These are phyloP conservation scores for Falco cherrug DNA, from an alignment of 2,797 vertebrate species.

Conservation along the genomic window DNA sequence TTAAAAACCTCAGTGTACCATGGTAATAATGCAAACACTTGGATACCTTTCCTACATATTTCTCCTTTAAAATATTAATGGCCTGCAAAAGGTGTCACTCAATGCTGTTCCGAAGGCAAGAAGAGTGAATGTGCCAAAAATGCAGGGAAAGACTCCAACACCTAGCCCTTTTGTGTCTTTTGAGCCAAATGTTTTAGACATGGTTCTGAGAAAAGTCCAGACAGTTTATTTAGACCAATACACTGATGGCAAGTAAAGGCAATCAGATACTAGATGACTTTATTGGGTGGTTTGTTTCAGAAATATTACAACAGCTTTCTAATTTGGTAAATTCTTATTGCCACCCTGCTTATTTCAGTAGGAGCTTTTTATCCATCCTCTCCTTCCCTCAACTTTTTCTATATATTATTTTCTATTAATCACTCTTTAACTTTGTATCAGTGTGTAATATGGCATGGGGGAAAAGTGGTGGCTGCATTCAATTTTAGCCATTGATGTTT, in stretches of 20 bases:
- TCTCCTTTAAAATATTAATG: background rate
- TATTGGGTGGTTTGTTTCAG: background rate
- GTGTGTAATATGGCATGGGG: background rate
- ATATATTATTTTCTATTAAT: background rate
- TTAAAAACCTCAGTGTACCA: rapidly evolving
- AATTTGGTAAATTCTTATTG: background rate
- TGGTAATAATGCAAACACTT: background rate
- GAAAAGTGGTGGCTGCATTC: background rate
- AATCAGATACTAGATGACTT: background rate
- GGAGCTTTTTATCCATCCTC: background rate
- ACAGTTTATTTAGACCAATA: background rate
- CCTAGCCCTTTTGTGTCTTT: background rate
- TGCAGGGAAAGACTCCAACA: background rate
- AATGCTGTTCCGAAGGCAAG: background rate
- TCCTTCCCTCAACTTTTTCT: background rate
- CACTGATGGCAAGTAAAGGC: background rate
- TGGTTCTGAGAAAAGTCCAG: background rate
- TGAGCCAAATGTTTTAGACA: background rate
- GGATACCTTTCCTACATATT: background rate
- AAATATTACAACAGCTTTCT: slow-evolving; percentile 1
- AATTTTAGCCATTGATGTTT: background rate
- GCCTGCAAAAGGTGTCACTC: background rate
- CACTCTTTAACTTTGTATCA: background rate
- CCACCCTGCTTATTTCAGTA: background rate
- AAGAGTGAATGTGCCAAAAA: background rate